These are phyloP conservation scores for Girardinus metallicus DNA, from an alignment of 2,797 vertebrate genomes.

Conservation along the genomic window DNA sequence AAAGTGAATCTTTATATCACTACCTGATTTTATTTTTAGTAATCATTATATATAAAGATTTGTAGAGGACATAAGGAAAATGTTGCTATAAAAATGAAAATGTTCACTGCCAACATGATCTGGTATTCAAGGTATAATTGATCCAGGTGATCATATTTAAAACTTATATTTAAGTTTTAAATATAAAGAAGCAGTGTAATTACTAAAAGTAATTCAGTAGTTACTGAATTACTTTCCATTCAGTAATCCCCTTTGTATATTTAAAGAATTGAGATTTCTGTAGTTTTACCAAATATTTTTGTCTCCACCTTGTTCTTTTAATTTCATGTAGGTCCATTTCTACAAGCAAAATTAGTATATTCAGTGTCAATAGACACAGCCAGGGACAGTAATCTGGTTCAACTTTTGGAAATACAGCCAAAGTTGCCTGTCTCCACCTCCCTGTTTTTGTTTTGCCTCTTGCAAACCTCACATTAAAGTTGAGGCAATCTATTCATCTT, in stretches of 20 bases:
- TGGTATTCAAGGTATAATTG: constrained; percentile 73
- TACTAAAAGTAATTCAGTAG: too few relatives aligned
- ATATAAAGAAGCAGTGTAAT: too few relatives aligned
- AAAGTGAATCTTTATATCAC: constrained; percentile 17
- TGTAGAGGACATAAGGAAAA: constrained; percentile 53
- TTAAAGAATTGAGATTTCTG: too few relatives aligned
- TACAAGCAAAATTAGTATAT: constrained; percentile 9
- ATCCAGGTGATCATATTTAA: constrained; percentile 48
- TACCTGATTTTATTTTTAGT: constrained; percentile 72
- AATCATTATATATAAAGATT: constrained; percentile 56
- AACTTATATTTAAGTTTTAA: constrained; percentile 71
- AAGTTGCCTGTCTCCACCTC: constrained; percentile 28
- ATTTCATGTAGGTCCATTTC: constrained; percentile 27
- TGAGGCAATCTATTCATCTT: constrained; percentile 77
- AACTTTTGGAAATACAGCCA: constrained; percentile 66
- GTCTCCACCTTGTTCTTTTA: background rate
- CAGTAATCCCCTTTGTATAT: too few relatives aligned
- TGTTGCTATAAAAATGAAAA: constrained; percentile 58
- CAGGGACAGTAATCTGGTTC: constrained; percentile 51
- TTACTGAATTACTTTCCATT: too few relatives aligned
- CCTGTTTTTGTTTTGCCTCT: constrained; percentile 64
- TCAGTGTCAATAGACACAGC: constrained; percentile 18
- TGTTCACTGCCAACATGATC: constrained; percentile 76
- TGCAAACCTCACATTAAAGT: constrained; percentile 53
- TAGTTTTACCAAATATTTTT: constrained; percentile 26